phyloP scores from a whole-genome alignment of 1,140 invertebrate genomes.

The Thaumetopoea pityocampa region DNA sequence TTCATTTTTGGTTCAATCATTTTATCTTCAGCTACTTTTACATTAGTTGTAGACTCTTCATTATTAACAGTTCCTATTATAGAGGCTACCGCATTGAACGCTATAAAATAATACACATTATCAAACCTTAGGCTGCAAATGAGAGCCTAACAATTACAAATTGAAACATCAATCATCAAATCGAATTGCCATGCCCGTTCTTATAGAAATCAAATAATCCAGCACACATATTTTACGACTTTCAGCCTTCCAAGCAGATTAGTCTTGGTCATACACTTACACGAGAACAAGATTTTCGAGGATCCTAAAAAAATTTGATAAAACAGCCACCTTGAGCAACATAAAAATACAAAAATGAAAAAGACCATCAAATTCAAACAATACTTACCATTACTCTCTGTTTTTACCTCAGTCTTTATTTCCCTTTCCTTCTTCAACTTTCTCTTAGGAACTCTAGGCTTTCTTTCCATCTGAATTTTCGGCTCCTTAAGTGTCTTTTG shows the following conservation, averaged over 20 bases:
- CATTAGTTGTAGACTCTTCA: conserved; percentile 4
- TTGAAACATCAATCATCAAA: no score
- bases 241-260: no score
- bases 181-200: no score
- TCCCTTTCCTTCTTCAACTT: conserved; percentile 26
- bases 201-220: no score
- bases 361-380: no score
- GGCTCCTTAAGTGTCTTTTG: conserved; percentile 24
- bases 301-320: no score
- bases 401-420: conserved; percentile 20
- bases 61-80: conserved; percentile 49
- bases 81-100: conserved; percentile 47
- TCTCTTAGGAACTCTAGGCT: conserved; percentile 18
- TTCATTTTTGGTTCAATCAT: conserved; percentile 1
- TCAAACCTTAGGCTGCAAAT: background rate
- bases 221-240: no score
- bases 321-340: no score
- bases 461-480: conserved; percentile 20
- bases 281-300: no score
- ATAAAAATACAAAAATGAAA: no score
- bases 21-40: conserved; percentile 8
- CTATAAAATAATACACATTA: conserved; percentile 27
- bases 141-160: background rate
- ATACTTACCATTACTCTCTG: conserved; percentile 24
- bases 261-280: no score